Base-by-base conservation (phyloP, 2,797 vertebrate genomes). In the Uromys caudimaculatus region DNA sequence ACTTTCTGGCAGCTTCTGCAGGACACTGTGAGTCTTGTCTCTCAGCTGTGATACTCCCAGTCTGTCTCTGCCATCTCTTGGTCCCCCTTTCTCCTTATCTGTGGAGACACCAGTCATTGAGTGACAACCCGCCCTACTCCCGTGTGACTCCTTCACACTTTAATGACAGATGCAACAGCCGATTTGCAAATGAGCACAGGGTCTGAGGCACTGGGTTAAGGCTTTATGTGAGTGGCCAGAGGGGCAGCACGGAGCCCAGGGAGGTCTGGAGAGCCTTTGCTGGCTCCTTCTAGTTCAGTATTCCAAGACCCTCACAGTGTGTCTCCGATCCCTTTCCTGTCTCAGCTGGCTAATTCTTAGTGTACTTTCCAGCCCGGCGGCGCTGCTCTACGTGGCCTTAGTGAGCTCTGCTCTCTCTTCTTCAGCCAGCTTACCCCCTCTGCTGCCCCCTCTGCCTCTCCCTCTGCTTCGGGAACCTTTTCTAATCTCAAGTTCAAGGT, bases 41-140 rank as follows among this genome's bases (percentile, higher is more conserved):
- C 6, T 29, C 47, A 77, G 67, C 3, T 16, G 11, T 50, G 0
- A 0, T 0, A 0, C 69, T 47, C 27, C 41, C n/a, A 60, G 79
- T 82, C 54, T 82, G 56, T 82, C 23, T 29, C 50, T 11, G n/a
- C 54, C 10, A 29, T 41, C n/a, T 29, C 54, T 41, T 29, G 54
- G n/a, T 60, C 21, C 23, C 77, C 19, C 24, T 41, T 27, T 0
- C 58, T 64, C 16, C 29, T 44, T 64, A 84, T 84, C 32, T n/a
- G 35, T 50, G 11, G 64, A 77, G 23, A 47, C n/a, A 38, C n/a
- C 69, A 27, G 73, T 11, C 60, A 19, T 11, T 14, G 24, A 71
- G 21, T 38, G 16, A 17, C 32, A 41, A 6, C 60, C 71, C 2
- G 3, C 9, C 8, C 17, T 52, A 9, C 11, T 6, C 11, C 14